A percentile compares a stretch with the other conserved stretches of the same genome.
phyloP scores from a whole-genome alignment of 1,140 invertebrate genomes.

The Halictus rubicundus region DNA sequence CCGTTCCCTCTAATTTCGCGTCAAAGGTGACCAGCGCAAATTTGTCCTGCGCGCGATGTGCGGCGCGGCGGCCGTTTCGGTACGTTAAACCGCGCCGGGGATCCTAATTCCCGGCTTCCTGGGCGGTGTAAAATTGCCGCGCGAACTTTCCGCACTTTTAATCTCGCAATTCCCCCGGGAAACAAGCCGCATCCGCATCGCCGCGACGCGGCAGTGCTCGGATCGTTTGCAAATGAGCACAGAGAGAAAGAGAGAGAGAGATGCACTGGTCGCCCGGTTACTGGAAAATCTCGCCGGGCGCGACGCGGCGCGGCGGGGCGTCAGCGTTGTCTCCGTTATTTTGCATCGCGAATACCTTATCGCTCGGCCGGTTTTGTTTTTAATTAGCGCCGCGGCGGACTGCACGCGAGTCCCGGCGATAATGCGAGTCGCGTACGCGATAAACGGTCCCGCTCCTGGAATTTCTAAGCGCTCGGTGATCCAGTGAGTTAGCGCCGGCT shows the following conservation, averaged over 20 bases:
- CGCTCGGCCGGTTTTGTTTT: slow-evolving; percentile 8
- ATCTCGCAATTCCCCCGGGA: slow-evolving; percentile 7
- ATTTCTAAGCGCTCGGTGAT: not conserved
- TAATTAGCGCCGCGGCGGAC: slow-evolving; percentile 34
- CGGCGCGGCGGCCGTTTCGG: too few relatives aligned
- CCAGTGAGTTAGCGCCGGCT: not conserved
- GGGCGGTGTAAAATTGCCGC: slow-evolving; percentile 1
- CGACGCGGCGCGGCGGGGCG: not conserved
- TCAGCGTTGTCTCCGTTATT: not conserved
- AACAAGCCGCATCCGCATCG: not conserved
- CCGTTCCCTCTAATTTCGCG: not conserved
- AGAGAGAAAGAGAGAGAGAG: too few relatives aligned
- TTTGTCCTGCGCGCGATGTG: too few relatives aligned
- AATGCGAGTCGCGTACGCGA: slow-evolving; percentile 24
- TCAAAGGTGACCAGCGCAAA: not conserved
- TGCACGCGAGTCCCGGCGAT: slow-evolving; percentile 35
- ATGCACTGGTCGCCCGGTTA: too few relatives aligned
- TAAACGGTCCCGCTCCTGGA: slow-evolving; percentile 7
- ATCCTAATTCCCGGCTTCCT: not conserved
- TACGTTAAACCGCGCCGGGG: not conserved
- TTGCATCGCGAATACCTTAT: not conserved
- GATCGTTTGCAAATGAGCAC: not conserved
- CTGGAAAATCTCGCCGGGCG: slow-evolving; percentile 3
- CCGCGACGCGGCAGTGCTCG: not conserved
- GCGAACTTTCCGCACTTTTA: slow-evolving; percentile 14